Conservation (phyloP, 2,797 vertebrate genomes). For the Neosalanx taihuensis region DNA sequence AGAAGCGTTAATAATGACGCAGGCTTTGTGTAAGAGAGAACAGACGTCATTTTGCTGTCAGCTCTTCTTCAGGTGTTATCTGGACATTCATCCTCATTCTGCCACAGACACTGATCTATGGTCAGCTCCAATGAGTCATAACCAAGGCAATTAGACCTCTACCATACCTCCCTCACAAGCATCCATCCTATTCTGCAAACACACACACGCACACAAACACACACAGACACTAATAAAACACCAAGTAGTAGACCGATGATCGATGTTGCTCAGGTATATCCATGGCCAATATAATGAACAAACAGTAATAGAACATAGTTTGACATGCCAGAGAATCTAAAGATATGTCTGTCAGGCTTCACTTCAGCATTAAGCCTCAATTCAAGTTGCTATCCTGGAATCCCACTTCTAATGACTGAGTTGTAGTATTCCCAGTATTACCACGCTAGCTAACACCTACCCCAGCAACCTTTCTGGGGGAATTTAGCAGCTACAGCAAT, state of each 20-base stretch:
- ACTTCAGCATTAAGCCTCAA: too few relatives aligned
- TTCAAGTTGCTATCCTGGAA: neutral
- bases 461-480: constrained; percentile 13
- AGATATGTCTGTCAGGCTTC: too few relatives aligned
- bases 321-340: too few relatives aligned
- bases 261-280: too few relatives aligned
- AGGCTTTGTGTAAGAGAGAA: neutral
- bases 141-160: constrained; percentile 2
- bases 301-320: neutral
- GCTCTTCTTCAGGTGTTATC: neutral
- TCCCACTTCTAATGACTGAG: neutral
- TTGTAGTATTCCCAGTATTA: too few relatives aligned
- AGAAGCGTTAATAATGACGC: neutral
- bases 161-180: neutral
- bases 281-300: neutral
- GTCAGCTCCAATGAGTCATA: neutral
- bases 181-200: neutral
- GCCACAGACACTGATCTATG: neutral
- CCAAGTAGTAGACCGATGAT: too few relatives aligned
- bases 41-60: neutral
- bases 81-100: neutral
- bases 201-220: neutral
- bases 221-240: neutral
- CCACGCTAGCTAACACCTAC: constrained; percentile 19
- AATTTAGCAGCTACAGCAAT: constrained; percentile 50